A percentile compares a stretch with the other conserved stretches of the same genome.
Conservation (phyloP, 1,140 invertebrate species). For the Anastrepha obliqua region DNA sequence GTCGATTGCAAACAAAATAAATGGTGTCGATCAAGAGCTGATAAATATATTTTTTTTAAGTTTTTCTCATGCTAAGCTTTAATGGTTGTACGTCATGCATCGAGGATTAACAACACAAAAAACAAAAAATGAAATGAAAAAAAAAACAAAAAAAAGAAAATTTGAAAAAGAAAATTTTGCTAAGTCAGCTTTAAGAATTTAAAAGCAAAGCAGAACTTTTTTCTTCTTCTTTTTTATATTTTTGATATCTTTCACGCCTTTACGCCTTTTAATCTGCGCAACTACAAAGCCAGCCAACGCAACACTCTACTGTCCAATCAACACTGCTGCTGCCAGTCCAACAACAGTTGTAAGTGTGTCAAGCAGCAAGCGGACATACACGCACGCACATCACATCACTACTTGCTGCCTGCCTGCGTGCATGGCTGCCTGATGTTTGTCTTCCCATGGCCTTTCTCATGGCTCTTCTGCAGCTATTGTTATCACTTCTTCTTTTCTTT, state of each 20-base stretch:
- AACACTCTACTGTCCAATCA: not conserved
- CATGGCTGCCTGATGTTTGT: not conserved
- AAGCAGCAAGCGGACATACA: not conserved
- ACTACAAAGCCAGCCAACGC: not conserved
- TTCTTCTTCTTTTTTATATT: not conserved
- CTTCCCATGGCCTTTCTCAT: not conserved
- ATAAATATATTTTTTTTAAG: not conserved
- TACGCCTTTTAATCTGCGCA: conserved; percentile 25
- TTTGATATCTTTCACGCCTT: not conserved
- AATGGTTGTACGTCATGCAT: not conserved
- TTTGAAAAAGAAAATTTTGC: not conserved
- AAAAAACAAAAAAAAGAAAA: not conserved
- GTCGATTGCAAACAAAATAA: not conserved
- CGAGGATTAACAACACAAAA: no score
- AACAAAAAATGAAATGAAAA: not conserved
- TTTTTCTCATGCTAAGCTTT: not conserved
- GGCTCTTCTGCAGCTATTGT: not conserved
- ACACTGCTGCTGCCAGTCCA: not conserved
- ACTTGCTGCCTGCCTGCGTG: no score
- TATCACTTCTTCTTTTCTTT: conserved; percentile 37
- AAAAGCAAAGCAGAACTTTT: no score
- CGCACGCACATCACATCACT: not conserved
- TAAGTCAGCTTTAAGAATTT: not conserved
- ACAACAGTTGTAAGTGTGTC: conserved; percentile 17
- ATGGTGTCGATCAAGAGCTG: not conserved